A percentile compares a stretch with the other conserved stretches of the same genome.
Conservation (phyloP, 2,113 vertebrate genomes). For the Gnathonemus echidnorhynchus region DNA sequence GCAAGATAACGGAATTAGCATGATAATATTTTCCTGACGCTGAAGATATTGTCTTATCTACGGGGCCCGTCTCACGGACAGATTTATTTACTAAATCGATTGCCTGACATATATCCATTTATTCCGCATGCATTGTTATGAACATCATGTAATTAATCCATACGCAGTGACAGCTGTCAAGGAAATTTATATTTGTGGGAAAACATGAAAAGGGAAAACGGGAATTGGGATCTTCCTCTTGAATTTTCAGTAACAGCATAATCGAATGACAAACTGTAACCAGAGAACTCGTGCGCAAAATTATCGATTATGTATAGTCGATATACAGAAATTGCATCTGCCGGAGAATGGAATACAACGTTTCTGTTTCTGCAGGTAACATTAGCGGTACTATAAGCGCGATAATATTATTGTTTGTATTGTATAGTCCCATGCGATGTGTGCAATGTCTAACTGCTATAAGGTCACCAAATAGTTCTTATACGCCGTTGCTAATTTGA, state of each 20-base stretch:
- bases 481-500: background rate
- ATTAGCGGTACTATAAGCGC: background rate
- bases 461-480: background rate
- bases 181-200: background rate
- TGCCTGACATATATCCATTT: background rate
- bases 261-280: background rate
- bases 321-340: background rate
- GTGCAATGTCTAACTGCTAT: background rate
- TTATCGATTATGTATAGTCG: background rate
- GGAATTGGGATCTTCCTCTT: background rate
- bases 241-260: background rate
- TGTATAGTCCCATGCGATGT: background rate
- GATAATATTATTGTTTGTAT: too few species aligned
- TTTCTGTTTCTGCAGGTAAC: background rate
- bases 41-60: background rate
- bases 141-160: background rate
- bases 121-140: background rate
- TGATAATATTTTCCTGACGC: background rate
- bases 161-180: background rate
- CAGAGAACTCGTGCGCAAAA: background rate
- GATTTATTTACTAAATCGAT: background rate
- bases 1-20: background rate
- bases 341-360: background rate
- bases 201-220: background rate
- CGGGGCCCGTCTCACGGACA: background rate